Evolutionary conservation across 1,140 invertebrate genomes (phyloP).

Genomic region (Vollenhovia emeryi): DNA sequence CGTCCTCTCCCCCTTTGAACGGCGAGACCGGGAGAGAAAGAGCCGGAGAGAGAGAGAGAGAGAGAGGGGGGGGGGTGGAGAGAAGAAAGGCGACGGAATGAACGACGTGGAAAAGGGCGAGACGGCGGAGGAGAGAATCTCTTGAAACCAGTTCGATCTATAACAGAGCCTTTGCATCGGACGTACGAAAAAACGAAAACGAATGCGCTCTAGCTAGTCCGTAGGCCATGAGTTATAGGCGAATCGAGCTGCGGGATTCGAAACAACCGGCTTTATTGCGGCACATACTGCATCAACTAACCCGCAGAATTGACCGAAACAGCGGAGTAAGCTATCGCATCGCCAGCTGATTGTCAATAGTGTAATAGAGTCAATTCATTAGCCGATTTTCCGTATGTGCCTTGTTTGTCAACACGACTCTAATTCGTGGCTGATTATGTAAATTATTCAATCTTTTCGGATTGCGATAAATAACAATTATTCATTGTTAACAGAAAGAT

Average conservation of each 20-base stretch:
- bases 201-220: slow-evolving; percentile 22
- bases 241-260: slow-evolving; percentile 42
- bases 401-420: slow-evolving; percentile 12
- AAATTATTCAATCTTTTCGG: not conserved
- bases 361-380: not conserved
- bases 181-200: slow-evolving; percentile 58
- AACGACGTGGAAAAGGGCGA: slow-evolving; percentile 8
- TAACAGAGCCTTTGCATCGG: slow-evolving; percentile 66
- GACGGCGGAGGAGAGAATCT: slow-evolving; percentile 29
- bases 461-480: not conserved
- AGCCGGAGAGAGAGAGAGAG: not conserved
- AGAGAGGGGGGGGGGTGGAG: too few relatives aligned
- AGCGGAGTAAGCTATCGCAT: not conserved
- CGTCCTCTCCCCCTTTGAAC: not conserved
- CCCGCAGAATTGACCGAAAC: not conserved
- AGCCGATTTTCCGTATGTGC: not conserved
- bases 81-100: slow-evolving; percentile 16
- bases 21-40: slow-evolving; percentile 3
- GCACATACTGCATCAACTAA: slow-evolving; percentile 15
- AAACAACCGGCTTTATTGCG: slow-evolving; percentile 53
- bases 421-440: not conserved
- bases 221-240: slow-evolving; percentile 45
- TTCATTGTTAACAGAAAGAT: not conserved
- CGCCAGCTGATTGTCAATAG: not conserved
- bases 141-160: slow-evolving; percentile 66